Percentiles rank a stretch among this genome's conserved stretches.
Conservation (phyloP, 92 coral and sea anemone species). For the Hydrozoanthus gracilis region DNA sequence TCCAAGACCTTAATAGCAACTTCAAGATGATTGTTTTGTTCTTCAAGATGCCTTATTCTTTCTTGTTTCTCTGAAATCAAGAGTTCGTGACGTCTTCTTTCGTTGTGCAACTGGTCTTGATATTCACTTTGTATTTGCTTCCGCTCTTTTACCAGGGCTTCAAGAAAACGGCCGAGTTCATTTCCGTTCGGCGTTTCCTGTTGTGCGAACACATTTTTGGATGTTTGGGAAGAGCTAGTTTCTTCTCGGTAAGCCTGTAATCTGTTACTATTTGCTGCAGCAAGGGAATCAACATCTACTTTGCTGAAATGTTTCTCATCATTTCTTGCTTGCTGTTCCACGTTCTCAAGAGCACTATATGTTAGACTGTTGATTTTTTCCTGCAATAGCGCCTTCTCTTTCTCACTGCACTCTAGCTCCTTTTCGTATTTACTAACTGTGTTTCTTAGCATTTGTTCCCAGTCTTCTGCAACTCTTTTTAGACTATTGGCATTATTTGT, state of each 20-base stretch:
- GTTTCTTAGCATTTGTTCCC: slow-evolving; percentile 75
- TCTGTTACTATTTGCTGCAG: not conserved
- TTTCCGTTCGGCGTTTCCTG: not conserved
- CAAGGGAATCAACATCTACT: not conserved
- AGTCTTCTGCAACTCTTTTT: slow-evolving; percentile 67
- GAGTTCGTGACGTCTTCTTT: slow-evolving; percentile 25
- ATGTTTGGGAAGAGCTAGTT: not conserved
- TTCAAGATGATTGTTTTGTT: slow-evolving; percentile 56
- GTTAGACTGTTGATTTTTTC: not conserved
- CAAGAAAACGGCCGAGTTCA: not conserved
- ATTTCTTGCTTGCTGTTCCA: not conserved
- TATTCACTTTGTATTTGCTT: slow-evolving; percentile 44
- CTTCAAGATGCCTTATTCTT: slow-evolving; percentile 56
- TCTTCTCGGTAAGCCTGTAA: not conserved
- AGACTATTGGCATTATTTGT: slow-evolving; percentile 61
- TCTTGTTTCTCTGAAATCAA: slow-evolving; percentile 58
- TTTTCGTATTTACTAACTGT: slow-evolving; percentile 68
- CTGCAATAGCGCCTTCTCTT: slow-evolving; percentile 48
- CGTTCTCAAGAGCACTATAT: not conserved
- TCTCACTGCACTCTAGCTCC: slow-evolving; percentile 59
- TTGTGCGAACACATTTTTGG: slow-evolving; percentile 33
- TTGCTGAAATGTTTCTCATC: not conserved
- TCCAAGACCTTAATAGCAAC: slow-evolving; percentile 49
- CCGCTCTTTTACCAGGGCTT: slow-evolving; percentile 36
- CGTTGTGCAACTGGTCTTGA: slow-evolving; percentile 47